Conservation (phyloP, 2,797 vertebrate genomes). For the Myiothlypis chrysogaster region DNA sequence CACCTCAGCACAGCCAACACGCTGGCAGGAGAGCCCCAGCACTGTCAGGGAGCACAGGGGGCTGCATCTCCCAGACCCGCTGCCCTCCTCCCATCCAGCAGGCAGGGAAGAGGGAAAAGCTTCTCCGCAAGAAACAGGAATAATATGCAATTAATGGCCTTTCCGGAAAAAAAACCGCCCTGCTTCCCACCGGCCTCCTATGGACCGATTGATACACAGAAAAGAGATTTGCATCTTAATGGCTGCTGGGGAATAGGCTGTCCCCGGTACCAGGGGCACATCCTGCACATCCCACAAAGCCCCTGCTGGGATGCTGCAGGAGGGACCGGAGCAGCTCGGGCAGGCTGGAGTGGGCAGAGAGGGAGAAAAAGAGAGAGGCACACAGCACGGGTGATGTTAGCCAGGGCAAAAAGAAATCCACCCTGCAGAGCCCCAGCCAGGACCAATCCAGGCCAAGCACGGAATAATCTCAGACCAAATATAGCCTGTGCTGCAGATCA, state of each 20-base stretch:
- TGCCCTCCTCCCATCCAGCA: not conserved
- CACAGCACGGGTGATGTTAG: not conserved
- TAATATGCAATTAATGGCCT: not conserved
- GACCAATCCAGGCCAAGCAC: slow-evolving; percentile 24
- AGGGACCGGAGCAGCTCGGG: not conserved
- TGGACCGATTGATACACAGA: not conserved
- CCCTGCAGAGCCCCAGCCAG: not conserved
- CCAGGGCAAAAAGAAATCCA: not conserved
- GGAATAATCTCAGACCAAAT: slow-evolving; percentile 51
- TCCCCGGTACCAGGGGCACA: not conserved
- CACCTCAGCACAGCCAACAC: slow-evolving; percentile 47
- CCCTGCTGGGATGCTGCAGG: not conserved
- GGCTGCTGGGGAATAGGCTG: not conserved
- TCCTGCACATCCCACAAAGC: not conserved
- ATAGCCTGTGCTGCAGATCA: slow-evolving; percentile 6
- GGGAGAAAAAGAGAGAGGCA: not conserved
- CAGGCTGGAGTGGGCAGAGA: not conserved
- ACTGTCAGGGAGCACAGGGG: not conserved
- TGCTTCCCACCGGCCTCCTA: not conserved
- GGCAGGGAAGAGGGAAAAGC: not conserved
- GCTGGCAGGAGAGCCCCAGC: slow-evolving; percentile 7
- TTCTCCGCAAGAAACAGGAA: not conserved
- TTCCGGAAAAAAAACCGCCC: not conserved
- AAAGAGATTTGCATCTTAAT: not conserved
- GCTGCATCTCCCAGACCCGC: not conserved